Evolutionary conservation across 2,797 vertebrate species (phyloP).

Genomic region (Phoebastria nigripes): DNA sequence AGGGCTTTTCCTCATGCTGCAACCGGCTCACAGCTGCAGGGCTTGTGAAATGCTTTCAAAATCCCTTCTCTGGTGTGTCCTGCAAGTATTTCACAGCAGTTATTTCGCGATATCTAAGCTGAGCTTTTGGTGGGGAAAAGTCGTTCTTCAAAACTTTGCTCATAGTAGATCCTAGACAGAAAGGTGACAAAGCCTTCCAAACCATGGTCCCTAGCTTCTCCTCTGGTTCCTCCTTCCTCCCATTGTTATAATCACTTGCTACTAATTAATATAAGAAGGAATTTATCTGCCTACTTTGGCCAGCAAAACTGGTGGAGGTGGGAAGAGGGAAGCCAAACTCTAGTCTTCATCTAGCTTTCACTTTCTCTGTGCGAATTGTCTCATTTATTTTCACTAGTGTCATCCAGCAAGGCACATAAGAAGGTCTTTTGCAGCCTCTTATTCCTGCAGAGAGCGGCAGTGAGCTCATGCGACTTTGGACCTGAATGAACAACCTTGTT

Average conservation of each 20-base stretch:
- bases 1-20: constrained; percentile 76
- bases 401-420: neutral
- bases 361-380: neutral
- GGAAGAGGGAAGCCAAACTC: neutral
- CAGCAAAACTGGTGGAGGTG: neutral
- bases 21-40: neutral
- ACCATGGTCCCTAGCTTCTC: neutral
- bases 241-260: neutral
- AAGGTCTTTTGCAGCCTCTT: neutral
- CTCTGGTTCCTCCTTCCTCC: neutral
- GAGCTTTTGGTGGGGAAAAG: neutral
- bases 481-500: neutral
- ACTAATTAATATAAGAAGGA: neutral
- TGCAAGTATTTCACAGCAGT: neutral
- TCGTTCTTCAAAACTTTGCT: neutral
- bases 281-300: neutral
- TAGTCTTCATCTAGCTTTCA: neutral
- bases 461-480: neutral
- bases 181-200: neutral
- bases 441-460: neutral
- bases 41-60: neutral
- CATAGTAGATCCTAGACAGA: neutral
- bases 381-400: neutral
- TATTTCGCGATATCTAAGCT: neutral
- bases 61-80: neutral